Conservation (phyloP, 2,797 vertebrate species). For the Enteromius afrohamiltoni region DNA sequence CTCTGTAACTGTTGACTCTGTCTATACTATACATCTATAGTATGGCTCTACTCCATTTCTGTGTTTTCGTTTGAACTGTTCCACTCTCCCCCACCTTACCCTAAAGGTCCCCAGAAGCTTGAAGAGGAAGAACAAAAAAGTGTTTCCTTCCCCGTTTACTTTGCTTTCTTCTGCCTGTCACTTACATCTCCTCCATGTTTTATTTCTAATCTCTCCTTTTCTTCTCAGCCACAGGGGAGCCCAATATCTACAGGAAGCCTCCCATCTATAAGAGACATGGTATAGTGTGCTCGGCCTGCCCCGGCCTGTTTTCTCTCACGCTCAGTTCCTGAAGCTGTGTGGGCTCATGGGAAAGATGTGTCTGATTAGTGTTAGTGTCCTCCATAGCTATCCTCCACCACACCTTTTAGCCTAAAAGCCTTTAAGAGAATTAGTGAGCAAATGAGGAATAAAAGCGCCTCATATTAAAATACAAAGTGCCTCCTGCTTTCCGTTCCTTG, state of each 20-base stretch:
- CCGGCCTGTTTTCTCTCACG: slow-evolving; percentile 27
- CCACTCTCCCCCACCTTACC: slow-evolving; percentile 31
- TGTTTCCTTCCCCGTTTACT: slow-evolving; percentile 46
- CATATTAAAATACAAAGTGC: not conserved
- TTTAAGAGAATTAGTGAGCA: not conserved
- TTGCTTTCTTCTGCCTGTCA: slow-evolving; percentile 52
- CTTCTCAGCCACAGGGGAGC: slow-evolving; percentile 90
- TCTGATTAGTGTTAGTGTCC: slow-evolving; percentile 38
- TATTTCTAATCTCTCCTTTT: slow-evolving; percentile 73
- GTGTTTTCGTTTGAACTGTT: slow-evolving; percentile 7
- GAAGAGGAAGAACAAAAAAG: slow-evolving; percentile 33
- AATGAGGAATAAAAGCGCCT: not conserved
- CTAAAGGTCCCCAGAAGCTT: slow-evolving; percentile 49
- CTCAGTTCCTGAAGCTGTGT: slow-evolving; percentile 30
- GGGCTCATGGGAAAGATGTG: slow-evolving; percentile 52
- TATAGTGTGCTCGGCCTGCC: slow-evolving; percentile 64
- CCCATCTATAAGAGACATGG: slow-evolving; percentile 98
- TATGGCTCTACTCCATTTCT: slow-evolving; percentile 22
- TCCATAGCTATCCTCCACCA: slow-evolving; percentile 2
- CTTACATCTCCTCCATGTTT: slow-evolving; percentile 66
- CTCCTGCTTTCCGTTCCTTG: slow-evolving; percentile 22
- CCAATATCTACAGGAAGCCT: slow-evolving; percentile 98
- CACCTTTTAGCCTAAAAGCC: not conserved
- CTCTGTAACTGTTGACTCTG: slow-evolving; percentile 26
- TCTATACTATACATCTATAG: slow-evolving; percentile 42